Evolutionary conservation across 2,888 invertebrate genomes (phyloP).

Genomic region (Amorpha juglandis): DNA sequence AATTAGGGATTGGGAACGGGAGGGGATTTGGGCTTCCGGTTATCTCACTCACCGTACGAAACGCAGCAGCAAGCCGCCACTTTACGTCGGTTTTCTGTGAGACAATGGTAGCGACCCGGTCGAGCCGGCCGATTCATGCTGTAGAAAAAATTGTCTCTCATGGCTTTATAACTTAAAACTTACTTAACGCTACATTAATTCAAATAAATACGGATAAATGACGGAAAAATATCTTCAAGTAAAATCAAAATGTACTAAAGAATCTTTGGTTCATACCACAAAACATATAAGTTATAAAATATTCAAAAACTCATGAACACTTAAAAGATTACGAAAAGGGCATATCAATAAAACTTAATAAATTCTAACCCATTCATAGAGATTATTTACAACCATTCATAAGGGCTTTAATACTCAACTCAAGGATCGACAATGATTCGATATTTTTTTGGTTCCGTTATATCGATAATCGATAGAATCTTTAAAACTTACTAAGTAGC

Average conservation of each 20-base stretch:
- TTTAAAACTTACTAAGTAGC: constrained; percentile 1
- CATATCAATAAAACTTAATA: constrained; percentile 18
- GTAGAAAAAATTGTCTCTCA: no score
- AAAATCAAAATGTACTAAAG: background rate
- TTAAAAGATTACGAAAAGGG: constrained; percentile 19
- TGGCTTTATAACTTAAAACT: no score
- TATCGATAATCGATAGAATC: background rate
- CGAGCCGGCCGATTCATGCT: no score
- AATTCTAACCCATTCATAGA: constrained; percentile 9
- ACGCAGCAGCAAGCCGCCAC: no score
- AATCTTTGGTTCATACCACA: background rate
- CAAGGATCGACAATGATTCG: constrained; percentile 10
- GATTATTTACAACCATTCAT: constrained; percentile 6
- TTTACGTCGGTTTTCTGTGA: no score
- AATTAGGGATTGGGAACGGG: no score
- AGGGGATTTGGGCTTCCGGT: no score
- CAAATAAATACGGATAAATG: background rate
- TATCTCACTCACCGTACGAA: no score
- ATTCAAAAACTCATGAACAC: constrained; percentile 20
- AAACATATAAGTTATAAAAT: constrained; percentile 2
- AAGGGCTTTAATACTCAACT: constrained; percentile 35
- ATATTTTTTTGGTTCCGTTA: background rate
- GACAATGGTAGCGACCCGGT: no score
- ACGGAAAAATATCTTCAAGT: background rate
- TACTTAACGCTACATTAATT: no score